These are phyloP conservation scores for Barbus barbus DNA, from an alignment of 2,113 vertebrate genomes.

Conservation along the genomic window DNA sequence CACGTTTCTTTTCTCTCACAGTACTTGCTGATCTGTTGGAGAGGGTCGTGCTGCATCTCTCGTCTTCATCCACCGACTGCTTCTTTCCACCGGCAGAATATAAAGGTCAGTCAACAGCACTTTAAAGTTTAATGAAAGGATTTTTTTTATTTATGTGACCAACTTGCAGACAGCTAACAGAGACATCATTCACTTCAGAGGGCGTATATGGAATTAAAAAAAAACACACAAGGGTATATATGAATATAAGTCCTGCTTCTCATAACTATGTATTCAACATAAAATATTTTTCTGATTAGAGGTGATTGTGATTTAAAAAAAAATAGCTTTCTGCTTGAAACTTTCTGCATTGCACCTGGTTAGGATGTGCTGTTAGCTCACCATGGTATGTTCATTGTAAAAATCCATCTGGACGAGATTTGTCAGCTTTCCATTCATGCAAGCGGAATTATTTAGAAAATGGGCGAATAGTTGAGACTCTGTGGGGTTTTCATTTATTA, in stretches of 20 bases:
- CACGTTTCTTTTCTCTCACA: slow-evolving; percentile 62
- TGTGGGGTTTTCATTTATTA: slow-evolving; percentile 45
- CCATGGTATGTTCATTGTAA: not conserved
- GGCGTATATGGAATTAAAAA: not conserved
- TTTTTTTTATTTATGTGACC: not conserved
- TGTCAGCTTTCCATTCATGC: not conserved
- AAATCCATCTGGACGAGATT: not conserved
- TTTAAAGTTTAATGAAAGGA: not conserved
- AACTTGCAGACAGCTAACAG: not conserved
- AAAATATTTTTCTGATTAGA: not conserved
- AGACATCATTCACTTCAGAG: not conserved
- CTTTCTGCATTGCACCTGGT: not conserved
- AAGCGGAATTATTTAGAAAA: slow-evolving; percentile 46
- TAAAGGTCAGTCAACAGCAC: slow-evolving; percentile 80
- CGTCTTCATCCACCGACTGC: slow-evolving; percentile 73
- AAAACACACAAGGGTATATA: not conserved
- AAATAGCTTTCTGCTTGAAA: not conserved
- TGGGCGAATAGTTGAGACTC: not conserved
- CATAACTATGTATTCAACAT: not conserved
- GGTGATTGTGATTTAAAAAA: not conserved
- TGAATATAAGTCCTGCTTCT: not conserved
- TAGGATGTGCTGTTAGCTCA: not conserved
- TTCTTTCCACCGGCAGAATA: slow-evolving; percentile 76
- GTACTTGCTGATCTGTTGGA: slow-evolving; percentile 88
- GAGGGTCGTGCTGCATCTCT: slow-evolving; percentile 80